Conservation (phyloP, 1,140 invertebrate species). For the Drosophila nebulosa region DNA sequence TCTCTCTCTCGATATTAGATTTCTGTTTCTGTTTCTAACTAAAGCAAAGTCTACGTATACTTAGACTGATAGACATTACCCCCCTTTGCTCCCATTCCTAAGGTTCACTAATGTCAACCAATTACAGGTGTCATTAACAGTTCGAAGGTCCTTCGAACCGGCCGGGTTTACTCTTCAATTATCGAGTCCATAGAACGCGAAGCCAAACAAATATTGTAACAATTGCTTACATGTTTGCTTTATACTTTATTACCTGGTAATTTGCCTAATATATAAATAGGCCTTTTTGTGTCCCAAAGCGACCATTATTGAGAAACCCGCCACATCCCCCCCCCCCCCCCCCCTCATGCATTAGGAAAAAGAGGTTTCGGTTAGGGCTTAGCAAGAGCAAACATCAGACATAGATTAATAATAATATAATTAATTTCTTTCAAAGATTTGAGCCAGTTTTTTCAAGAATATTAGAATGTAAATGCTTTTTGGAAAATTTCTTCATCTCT, state of each 20-base stretch:
- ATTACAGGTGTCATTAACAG: conserved; percentile 80
- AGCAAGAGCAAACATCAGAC: too few relatives aligned
- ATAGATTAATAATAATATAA: too few relatives aligned
- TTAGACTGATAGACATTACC: neutral
- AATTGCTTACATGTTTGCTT: conserved; percentile 61
- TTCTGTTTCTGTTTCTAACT: too few relatives aligned
- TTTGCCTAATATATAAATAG: conserved; percentile 74
- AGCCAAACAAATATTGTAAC: conserved; percentile 60
- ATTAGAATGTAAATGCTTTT: too few relatives aligned
- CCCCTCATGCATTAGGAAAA: conserved; percentile 52
- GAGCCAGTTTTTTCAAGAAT: too few relatives aligned
- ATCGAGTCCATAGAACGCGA: conserved; percentile 4
- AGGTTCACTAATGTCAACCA: conserved; percentile 63
- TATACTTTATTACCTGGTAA: conserved; percentile 65
- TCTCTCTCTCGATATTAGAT: neutral
- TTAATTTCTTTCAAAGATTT: too few relatives aligned
- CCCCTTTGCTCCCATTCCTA: too few relatives aligned
- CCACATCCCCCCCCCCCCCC: too few relatives aligned
- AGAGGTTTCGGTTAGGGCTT: too few relatives aligned
- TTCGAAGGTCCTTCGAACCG: conserved; percentile 32
- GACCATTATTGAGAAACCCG: conserved; percentile 5
- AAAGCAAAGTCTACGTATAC: conserved; percentile 10
- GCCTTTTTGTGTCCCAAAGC: conserved; percentile 4
- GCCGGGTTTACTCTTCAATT: conserved; percentile 70
- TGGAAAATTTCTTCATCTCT: too few relatives aligned